Percentiles rank a stretch among this genome's conserved stretches.
phyloP scores from a whole-genome alignment of 2,113 vertebrate genomes.

The Eublepharis macularius region DNA sequence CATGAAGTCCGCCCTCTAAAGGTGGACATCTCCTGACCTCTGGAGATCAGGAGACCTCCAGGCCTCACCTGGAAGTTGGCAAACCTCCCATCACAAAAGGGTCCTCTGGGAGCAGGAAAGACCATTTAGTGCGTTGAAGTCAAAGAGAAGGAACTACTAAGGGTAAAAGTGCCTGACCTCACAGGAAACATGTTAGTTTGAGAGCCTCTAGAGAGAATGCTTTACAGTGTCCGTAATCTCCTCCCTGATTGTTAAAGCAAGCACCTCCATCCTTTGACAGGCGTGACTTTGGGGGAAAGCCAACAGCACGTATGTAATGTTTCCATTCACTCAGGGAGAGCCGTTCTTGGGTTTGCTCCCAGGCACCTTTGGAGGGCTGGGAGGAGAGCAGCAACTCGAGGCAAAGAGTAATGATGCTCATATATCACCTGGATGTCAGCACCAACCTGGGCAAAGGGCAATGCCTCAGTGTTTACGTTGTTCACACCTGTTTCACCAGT shows the following conservation, averaged over 20 bases:
- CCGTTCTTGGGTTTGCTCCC: slow-evolving; percentile 11
- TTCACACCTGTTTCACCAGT: neutral
- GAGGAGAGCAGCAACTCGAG: neutral
- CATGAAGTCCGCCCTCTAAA: no score
- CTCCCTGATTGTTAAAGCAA: rapidly evolving
- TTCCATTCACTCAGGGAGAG: slow-evolving; percentile 57
- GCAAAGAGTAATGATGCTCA: neutral
- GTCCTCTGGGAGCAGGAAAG: neutral
- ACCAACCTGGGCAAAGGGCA: rapidly evolving
- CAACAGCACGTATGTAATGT: slow-evolving; percentile 38
- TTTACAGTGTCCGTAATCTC: neutral
- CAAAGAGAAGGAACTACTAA: neutral
- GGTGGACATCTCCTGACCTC: no score
- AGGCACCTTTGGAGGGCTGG: slow-evolving; percentile 23
- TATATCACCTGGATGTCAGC: slow-evolving; percentile 27
- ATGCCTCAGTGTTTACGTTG: rapidly evolving
- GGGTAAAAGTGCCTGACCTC: neutral
- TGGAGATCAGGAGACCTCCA: no score
- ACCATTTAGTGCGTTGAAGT: neutral
- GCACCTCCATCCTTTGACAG: neutral
- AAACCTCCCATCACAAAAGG: neutral
- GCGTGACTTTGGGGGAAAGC: slow-evolving; percentile 42
- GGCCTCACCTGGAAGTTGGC: neutral
- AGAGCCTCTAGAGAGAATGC: neutral
- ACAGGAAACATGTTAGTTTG: neutral